A percentile compares a stretch with the other conserved stretches of the same genome.
These are phyloP conservation scores for Hemaris fuciformis DNA, from an alignment of 2,888 invertebrate species.

Conservation along the genomic window DNA sequence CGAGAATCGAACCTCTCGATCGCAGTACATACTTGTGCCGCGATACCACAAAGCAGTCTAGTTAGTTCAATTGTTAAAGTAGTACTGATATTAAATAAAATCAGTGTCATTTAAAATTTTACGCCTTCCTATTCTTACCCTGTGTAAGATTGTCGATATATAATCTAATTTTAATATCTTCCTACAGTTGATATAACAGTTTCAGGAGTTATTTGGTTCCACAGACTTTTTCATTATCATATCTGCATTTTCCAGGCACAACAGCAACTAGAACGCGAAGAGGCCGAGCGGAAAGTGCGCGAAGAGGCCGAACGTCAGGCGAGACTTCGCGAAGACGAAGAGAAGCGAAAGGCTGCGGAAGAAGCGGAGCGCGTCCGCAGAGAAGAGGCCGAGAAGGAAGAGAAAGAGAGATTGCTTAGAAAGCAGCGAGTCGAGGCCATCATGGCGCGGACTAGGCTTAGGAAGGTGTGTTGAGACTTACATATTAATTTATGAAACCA, in stretches of 20 bases:
- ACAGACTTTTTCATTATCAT: neutral
- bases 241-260: conserved; percentile 61
- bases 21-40: too few species aligned
- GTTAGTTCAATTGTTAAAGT: too few species aligned
- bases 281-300: conserved; percentile 86
- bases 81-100: too few species aligned
- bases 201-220: too few species aligned
- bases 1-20: too few species aligned
- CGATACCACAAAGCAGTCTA: too few species aligned
- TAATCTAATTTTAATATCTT: too few species aligned
- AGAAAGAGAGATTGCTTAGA: conserved; percentile 92
- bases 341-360: conserved; percentile 89
- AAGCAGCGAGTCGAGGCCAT: conserved; percentile 96
- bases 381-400: conserved; percentile 94
- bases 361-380: conserved; percentile 91
- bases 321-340: conserved; percentile 85
- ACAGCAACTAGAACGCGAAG: conserved; percentile 82
- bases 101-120: too few species aligned
- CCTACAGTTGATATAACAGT: too few species aligned
- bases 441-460: conserved; percentile 91
- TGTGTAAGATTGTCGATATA: too few species aligned
- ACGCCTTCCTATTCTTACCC: too few species aligned
- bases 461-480: conserved; percentile 50
- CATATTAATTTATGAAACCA: too few species aligned
- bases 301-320: conserved; percentile 86